Evolutionary conservation across 2,797 vertebrate species (phyloP).

Genomic region (Eutrigla gurnardus): DNA sequence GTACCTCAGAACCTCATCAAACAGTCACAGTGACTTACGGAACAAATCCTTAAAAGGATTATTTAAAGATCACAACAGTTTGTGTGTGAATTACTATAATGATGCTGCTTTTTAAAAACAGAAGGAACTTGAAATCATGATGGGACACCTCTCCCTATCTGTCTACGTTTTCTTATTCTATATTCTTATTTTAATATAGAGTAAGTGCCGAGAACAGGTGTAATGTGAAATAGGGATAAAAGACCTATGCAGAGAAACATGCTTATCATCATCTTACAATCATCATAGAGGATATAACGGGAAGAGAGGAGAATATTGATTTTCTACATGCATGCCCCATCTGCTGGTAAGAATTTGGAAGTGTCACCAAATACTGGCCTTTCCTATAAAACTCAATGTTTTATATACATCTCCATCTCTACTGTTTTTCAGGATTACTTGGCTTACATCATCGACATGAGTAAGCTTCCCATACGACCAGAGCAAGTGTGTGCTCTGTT

Average conservation of each 20-base stretch:
- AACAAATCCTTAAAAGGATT: slow-evolving; percentile 67
- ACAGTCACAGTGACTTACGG: slow-evolving; percentile 25
- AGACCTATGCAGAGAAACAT: no score
- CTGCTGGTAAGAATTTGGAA: slow-evolving; percentile 60
- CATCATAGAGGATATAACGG: background rate
- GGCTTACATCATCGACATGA: slow-evolving; percentile 92
- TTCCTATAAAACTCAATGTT: slow-evolving; percentile 8
- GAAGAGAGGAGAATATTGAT: background rate
- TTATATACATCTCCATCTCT: slow-evolving; percentile 1
- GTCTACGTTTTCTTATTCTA: no score
- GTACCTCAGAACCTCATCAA: slow-evolving; percentile 37
- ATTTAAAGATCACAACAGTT: slow-evolving; percentile 23
- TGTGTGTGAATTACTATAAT: slow-evolving; percentile 13
- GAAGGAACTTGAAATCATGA: slow-evolving; percentile 1
- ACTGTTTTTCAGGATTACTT: slow-evolving; percentile 90
- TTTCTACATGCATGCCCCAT: slow-evolving; percentile 42
- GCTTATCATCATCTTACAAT: no score
- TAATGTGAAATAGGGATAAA: no score
- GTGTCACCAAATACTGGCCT: slow-evolving; percentile 10
- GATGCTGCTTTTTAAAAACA: slow-evolving; percentile 15
- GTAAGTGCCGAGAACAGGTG: no score
- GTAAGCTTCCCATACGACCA: slow-evolving; percentile 88
- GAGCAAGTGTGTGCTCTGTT: slow-evolving; percentile 96
- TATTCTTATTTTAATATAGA: no score
- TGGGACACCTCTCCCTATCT: background rate